phyloP scores from a whole-genome alignment of 2,797 vertebrate genomes.

The Sylvia borin region DNA sequence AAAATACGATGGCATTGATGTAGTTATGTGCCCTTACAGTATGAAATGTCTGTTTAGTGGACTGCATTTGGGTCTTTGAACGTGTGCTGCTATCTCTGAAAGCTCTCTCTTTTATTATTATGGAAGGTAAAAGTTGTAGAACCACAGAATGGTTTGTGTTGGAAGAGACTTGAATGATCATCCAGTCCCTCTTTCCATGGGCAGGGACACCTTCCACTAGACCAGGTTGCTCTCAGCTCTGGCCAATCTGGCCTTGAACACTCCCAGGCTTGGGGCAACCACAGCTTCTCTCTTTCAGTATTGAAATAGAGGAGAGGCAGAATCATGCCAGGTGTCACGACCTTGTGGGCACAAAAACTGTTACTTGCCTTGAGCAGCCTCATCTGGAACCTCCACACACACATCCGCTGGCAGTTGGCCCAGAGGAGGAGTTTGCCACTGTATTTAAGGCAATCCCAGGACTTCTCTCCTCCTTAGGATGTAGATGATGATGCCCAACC shows the following conservation, averaged over 20 bases:
- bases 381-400: background rate
- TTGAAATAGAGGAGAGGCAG: background rate
- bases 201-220: background rate
- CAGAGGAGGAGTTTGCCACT: background rate
- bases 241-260: background rate
- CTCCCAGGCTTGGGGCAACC: background rate
- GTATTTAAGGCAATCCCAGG: background rate
- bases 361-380: background rate
- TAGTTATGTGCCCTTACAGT: background rate
- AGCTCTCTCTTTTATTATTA: background rate
- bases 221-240: background rate
- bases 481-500: rapidly evolving
- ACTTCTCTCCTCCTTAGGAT: rapidly evolving
- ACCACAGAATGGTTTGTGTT: background rate
- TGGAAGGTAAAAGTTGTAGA: background rate
- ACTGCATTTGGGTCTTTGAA: background rate
- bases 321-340: background rate
- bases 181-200: background rate
- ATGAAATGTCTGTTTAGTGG: background rate
- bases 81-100: background rate
- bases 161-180: background rate
- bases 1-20: background rate
- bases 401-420: background rate
- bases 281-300: background rate
- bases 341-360: background rate